A percentile compares a stretch with the other conserved stretches of the same genome.
These are phyloP conservation scores for Nycticorax nycticorax DNA, from an alignment of 2,113 vertebrate genomes.

Conservation along the genomic window DNA sequence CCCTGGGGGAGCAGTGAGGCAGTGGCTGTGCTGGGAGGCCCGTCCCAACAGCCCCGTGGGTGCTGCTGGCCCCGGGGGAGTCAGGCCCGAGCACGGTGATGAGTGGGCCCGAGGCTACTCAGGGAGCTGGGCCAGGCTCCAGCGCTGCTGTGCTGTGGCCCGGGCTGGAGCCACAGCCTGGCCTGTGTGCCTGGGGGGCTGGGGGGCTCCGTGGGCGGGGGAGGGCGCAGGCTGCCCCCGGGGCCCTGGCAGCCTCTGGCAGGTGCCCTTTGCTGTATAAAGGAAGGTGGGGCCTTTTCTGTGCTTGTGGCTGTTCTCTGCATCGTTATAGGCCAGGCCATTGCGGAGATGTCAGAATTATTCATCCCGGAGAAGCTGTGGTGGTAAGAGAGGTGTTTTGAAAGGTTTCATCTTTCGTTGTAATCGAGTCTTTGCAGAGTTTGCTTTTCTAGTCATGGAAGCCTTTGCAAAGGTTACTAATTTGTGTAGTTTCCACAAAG, in stretches of 20 bases:
- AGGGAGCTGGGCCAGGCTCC: neutral
- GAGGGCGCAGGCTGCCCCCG: neutral
- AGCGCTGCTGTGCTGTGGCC: accelerated
- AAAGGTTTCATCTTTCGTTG: neutral
- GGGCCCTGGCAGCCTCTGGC: neutral
- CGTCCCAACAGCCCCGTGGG: neutral
- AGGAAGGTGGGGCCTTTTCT: neutral
- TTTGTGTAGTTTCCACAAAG: neutral
- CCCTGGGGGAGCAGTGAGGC: accelerated
- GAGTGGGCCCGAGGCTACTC: accelerated
- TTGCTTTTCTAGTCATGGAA: neutral
- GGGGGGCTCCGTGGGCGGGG: accelerated
- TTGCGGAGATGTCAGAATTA: neutral
- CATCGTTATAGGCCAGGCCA: no score
- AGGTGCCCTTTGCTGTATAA: neutral
- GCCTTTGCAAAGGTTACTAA: neutral
- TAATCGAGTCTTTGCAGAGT: neutral
- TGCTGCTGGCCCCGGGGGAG: accelerated
- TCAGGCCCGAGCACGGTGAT: accelerated
- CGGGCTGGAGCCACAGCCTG: neutral
- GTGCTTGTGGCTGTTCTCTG: no score
- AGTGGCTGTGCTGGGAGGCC: neutral
- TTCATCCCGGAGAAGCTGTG: neutral
- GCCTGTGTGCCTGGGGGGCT: neutral
- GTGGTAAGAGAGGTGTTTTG: neutral